These are phyloP conservation scores for Triops cancriformis DNA, from an alignment of 1,140 invertebrate genomes.

Conservation along the genomic window DNA sequence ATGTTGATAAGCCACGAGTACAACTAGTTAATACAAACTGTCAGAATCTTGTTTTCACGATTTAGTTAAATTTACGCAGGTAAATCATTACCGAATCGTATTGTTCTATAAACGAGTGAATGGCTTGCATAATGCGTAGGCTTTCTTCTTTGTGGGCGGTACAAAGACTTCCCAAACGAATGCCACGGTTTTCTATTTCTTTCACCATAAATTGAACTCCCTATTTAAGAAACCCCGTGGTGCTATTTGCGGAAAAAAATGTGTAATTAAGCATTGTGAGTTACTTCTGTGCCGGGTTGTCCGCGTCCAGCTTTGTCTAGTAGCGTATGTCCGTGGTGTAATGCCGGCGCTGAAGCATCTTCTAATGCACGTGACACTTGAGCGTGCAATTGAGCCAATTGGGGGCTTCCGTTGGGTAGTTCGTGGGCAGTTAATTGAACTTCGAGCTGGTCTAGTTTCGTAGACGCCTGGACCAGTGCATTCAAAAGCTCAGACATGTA, in stretches of 20 bases:
- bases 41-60: neutral
- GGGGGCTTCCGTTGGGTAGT: slow-evolving; percentile 51
- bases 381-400: slow-evolving; percentile 56
- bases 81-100: slow-evolving; percentile 51
- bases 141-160: slow-evolving; percentile 60
- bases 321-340: slow-evolving; percentile 62
- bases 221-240: slow-evolving; percentile 33
- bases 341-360: slow-evolving; percentile 52
- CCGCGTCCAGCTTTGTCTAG: slow-evolving; percentile 58
- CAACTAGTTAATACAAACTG: slow-evolving; percentile 39
- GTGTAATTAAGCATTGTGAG: neutral
- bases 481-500: no score
- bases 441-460: slow-evolving; percentile 66
- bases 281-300: slow-evolving; percentile 54
- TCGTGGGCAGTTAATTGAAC: slow-evolving; percentile 59
- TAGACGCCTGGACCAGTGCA: slow-evolving; percentile 49
- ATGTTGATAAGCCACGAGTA: slow-evolving; percentile 61
- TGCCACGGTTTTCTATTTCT: slow-evolving; percentile 64
- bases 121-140: slow-evolving; percentile 52
- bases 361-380: slow-evolving; percentile 54
- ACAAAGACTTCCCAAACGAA: slow-evolving; percentile 55
- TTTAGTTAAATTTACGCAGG: neutral
- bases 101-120: slow-evolving; percentile 59
- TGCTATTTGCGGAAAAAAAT: neutral
- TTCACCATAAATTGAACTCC: slow-evolving; percentile 57